Percentiles rank a stretch among this genome's conserved stretches.
These are phyloP conservation scores for Chymomyza procnemis DNA, from an alignment of 2,888 invertebrate genomes.

Conservation along the genomic window DNA sequence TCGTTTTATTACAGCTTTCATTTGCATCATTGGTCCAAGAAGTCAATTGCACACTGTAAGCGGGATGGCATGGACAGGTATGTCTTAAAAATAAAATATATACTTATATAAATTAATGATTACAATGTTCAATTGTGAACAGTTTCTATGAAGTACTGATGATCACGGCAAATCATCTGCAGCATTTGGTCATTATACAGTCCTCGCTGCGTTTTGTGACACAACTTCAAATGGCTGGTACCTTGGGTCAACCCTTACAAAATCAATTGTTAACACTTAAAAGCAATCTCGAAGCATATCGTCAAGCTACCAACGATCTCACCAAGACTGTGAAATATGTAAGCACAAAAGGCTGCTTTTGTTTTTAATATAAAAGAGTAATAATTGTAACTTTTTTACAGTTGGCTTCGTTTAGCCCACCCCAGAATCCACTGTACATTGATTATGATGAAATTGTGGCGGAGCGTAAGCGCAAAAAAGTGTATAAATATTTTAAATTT, in stretches of 20 bases:
- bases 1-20: constrained; percentile 68
- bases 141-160: constrained; percentile 77
- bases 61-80: constrained; percentile 51
- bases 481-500: constrained; percentile 72
- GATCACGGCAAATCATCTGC: constrained; percentile 76
- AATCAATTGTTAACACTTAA: constrained; percentile 49
- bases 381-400: constrained; percentile 27
- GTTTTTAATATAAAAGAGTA: neutral
- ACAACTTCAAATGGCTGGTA: constrained; percentile 35
- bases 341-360: constrained; percentile 27
- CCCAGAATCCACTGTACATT: constrained; percentile 71
- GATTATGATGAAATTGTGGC: constrained; percentile 72
- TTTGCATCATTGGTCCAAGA: constrained; percentile 76
- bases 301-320: constrained; percentile 60
- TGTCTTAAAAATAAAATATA: constrained; percentile 3
- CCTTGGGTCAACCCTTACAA: constrained; percentile 56
- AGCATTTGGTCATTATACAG: constrained; percentile 74
- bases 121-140: constrained; percentile 2
- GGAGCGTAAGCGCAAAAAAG: constrained; percentile 67
- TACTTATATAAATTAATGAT: neutral
- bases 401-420: constrained; percentile 75
- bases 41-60: constrained; percentile 70
- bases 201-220: constrained; percentile 71
- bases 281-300: constrained; percentile 61
- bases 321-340: constrained; percentile 75